Evolutionary conservation across 2,113 vertebrate species (phyloP).

Genomic region (Hemiscyllium ocellatum): DNA sequence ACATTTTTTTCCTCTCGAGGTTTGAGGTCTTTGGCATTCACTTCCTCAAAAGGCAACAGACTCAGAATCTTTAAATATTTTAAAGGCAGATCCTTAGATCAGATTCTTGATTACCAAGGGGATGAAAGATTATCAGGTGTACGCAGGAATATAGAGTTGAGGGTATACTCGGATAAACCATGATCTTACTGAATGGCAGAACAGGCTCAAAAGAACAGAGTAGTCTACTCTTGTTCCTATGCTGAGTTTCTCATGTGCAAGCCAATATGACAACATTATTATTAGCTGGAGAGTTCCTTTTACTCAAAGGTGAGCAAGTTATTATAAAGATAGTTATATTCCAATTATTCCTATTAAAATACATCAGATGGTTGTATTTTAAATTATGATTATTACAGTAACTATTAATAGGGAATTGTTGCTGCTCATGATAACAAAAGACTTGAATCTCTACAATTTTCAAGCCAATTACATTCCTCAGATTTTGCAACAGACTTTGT

Average conservation of each 20-base stretch:
- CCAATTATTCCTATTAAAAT: not conserved
- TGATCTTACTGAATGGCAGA: too few species aligned
- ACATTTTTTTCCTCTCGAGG: too few species aligned
- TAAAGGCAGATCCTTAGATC: too few species aligned
- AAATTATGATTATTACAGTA: not conserved
- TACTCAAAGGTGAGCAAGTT: not conserved
- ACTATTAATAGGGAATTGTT: not conserved
- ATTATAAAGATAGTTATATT: not conserved
- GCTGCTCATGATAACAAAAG: not conserved
- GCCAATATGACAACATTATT: not conserved
- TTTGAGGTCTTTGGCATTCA: too few species aligned
- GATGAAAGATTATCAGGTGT: too few species aligned
- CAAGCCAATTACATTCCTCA: not conserved
- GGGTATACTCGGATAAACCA: too few species aligned
- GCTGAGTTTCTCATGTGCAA: not conserved
- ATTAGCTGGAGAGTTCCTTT: not conserved
- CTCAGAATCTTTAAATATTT: too few species aligned
- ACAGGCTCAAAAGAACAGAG: too few species aligned
- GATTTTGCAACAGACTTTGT: not conserved
- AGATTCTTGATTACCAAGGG: too few species aligned
- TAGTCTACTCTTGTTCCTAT: too few species aligned
- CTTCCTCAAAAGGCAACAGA: too few species aligned
- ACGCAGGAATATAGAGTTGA: too few species aligned
- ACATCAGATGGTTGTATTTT: not conserved
- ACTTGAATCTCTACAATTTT: not conserved